Percentiles rank a stretch among this genome's conserved stretches.
Evolutionary conservation across 2,797 vertebrate species (phyloP).

Genomic region (Morelia viridis): DNA sequence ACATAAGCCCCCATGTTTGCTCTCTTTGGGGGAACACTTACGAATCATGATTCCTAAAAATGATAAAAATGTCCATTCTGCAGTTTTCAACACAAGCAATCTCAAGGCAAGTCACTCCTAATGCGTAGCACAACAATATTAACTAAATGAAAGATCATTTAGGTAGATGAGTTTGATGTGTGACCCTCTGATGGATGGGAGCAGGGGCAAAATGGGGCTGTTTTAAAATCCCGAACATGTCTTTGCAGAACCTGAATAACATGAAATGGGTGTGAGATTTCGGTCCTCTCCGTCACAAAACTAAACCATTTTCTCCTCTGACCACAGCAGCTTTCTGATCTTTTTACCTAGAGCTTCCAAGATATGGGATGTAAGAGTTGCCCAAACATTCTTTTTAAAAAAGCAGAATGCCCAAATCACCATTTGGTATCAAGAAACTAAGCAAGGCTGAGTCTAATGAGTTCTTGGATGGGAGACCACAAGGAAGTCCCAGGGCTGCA

Average conservation of each 20-base stretch:
- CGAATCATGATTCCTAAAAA: background rate
- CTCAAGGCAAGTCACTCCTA: background rate
- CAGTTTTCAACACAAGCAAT: background rate
- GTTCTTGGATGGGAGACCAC: too few relatives aligned
- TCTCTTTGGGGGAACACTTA: background rate
- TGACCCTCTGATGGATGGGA: background rate
- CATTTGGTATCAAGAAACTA: background rate
- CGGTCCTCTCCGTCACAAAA: background rate
- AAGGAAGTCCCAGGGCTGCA: too few relatives aligned
- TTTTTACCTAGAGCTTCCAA: background rate
- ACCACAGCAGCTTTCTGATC: background rate
- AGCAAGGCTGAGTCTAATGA: background rate
- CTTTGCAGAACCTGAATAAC: background rate
- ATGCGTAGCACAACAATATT: background rate
- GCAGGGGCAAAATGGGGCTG: background rate
- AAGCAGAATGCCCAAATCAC: background rate
- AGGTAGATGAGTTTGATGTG: background rate
- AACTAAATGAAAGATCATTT: background rate
- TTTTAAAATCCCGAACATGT: background rate
- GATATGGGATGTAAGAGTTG: background rate
- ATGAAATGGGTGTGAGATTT: background rate
- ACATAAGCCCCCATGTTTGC: background rate
- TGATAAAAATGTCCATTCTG: background rate
- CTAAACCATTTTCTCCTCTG: background rate
- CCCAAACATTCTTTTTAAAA: background rate